Percentiles rank a stretch among this genome's conserved stretches.
Conservation (phyloP, 2,888 invertebrate species). For the Tinea trinotella region DNA sequence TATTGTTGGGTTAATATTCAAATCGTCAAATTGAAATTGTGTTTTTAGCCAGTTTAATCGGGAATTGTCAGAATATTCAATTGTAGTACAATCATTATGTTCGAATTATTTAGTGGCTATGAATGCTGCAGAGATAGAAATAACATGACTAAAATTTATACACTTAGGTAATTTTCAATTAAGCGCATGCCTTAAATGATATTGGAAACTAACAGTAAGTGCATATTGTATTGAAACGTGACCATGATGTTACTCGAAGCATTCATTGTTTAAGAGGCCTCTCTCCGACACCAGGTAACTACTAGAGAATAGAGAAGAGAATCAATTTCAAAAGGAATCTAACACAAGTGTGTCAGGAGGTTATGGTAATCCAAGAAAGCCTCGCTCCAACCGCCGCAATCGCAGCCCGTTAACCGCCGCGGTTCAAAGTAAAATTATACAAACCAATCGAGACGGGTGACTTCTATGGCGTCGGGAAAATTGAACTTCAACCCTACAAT, state of each 20-base stretch:
- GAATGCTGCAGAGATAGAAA: too few species aligned
- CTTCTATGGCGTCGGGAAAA: not conserved
- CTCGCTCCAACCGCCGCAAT: constrained; percentile 24
- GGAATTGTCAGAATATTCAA: too few species aligned
- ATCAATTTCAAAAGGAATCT: constrained; percentile 54
- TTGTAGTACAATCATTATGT: too few species aligned
- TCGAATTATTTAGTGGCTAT: too few species aligned
- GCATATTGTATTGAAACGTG: constrained; percentile 10
- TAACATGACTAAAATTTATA: too few species aligned
- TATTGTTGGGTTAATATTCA: too few species aligned
- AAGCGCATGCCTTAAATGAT: not conserved
- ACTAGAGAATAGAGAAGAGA: constrained; percentile 29
- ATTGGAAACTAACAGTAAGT: not conserved
- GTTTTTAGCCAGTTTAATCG: too few species aligned
- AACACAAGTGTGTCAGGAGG: constrained; percentile 57
- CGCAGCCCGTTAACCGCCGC: constrained; percentile 49
- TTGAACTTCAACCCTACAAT: constrained; percentile 18
- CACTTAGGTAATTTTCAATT: not conserved
- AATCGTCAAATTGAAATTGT: too few species aligned
- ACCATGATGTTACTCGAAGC: constrained; percentile 9
- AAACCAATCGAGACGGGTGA: constrained; percentile 39
- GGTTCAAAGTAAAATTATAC: constrained; percentile 50
- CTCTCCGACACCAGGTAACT: constrained; percentile 5
- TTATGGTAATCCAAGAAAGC: constrained; percentile 53
- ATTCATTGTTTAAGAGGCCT: not conserved